Evolutionary conservation across 2,113 vertebrate genomes (phyloP), one percentile per base, ranked within the genome.

Genomic region (Arvicanthis niloticus): DNA sequence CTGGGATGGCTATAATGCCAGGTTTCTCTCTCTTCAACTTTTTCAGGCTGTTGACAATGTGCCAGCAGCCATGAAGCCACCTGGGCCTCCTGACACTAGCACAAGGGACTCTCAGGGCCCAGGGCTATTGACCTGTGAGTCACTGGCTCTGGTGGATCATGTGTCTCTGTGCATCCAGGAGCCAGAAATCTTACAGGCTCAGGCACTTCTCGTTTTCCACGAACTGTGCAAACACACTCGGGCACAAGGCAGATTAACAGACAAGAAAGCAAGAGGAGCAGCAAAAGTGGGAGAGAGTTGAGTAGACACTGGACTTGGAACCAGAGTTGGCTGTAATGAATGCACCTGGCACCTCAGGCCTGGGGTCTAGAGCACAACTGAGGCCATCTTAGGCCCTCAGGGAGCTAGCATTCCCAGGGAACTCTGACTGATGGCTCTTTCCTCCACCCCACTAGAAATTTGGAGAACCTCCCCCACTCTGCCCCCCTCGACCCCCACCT

Each of bases 261-360:
- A 5, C 37, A 24, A 17, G 9, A 26, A 29, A 31, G 34, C 31
- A 26, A 85, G 45, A 40, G 45, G 8, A 29, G 29, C 0, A 13
- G 81, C 58, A 21, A 19, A 19, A 7, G 2, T 58, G 37, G 0
- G 77, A 84, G 12, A 62, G 37, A 42, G 42, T 0, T 1, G 45
- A 75, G 65, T 0, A 21, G 88, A 9, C 6, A 34, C 58, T 51
- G 42, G 62, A 9, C 0, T 0, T 0, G n/a, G 60, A 51, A 4
- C 1, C 0, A 24, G 68, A 1, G 0, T 7, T 56, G 0, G 0
- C 72, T 5, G 0, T 4, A 16, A 37, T 40, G 19, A 0, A 3
- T 5, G 4, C 7, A 10, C 16, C 8, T 3, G 0, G 0, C 3
- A 1, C 42, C 62, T 31, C 0, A 1, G 82, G 5, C 24, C 67